Evolutionary conservation across 2,888 invertebrate genomes (phyloP).

Genomic region (Bursaphelenchus okinawaensis): DNA sequence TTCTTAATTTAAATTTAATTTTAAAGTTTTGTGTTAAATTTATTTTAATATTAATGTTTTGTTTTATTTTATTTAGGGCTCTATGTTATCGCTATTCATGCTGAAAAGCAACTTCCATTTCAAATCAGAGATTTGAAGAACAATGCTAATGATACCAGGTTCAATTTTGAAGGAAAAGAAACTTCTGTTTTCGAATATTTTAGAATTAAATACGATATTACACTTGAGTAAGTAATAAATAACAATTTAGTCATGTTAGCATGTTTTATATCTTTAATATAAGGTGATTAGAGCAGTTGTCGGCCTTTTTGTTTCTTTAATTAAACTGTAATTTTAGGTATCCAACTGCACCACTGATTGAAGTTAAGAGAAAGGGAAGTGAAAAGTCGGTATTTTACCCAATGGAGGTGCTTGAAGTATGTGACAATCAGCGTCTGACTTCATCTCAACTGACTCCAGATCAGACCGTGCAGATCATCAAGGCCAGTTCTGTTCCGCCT

Average conservation of each 20-base stretch:
- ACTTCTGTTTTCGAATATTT: constrained; percentile 16
- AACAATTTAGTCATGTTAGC: no score
- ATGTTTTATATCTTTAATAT: no score
- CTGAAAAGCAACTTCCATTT: not conserved
- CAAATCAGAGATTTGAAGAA: not conserved
- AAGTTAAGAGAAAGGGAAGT: not conserved
- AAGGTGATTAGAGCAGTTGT: not conserved
- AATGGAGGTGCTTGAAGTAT: constrained; percentile 14
- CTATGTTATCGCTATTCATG: not conserved
- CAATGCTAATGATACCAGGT: not conserved
- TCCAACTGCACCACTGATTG: constrained; percentile 13
- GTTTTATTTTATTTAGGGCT: not conserved
- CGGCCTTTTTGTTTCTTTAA: not conserved
- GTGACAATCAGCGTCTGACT: constrained; percentile 14
- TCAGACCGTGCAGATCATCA: constrained; percentile 10
- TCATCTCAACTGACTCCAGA: constrained; percentile 11
- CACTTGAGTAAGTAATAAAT: constrained; percentile 14
- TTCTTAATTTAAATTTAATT: no score
- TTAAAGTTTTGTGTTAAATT: not conserved
- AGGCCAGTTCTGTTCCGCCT: constrained; percentile 29
- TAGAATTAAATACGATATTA: constrained; percentile 20
- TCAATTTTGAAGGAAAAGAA: not conserved
- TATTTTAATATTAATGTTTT: not conserved
- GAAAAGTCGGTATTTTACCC: not conserved
- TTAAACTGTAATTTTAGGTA: constrained; percentile 1